A percentile compares a stretch with the other conserved stretches of the same genome.
phyloP scores from a whole-genome alignment of 64 coral and sea anemone genomes.

The Pocillopora damicornis region DNA sequence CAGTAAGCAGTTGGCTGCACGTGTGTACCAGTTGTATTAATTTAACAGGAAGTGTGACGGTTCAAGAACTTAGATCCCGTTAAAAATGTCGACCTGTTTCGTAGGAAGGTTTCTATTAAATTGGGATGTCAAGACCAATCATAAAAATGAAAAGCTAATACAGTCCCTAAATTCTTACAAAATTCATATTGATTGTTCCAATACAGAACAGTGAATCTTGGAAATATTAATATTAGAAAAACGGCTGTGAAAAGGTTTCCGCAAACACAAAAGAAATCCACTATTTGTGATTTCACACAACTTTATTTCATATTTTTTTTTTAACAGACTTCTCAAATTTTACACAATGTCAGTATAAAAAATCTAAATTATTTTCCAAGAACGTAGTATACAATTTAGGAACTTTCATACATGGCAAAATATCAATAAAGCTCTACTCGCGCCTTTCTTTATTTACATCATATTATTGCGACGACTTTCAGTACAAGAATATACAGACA shows the following conservation, averaged over 20 bases:
- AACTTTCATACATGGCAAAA: conserved; percentile 8
- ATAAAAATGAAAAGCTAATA: too few relatives aligned
- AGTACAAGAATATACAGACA: not conserved
- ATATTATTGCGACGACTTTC: not conserved
- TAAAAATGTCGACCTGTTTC: too few relatives aligned
- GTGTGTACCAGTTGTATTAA: too few relatives aligned
- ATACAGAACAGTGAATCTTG: too few relatives aligned
- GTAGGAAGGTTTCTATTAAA: too few relatives aligned
- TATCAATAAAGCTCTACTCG: conserved; percentile 15
- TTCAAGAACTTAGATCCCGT: too few relatives aligned
- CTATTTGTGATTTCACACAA: not conserved
- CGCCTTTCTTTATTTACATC: conserved; percentile 5
- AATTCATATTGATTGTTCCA: too few relatives aligned
- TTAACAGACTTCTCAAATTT: not conserved
- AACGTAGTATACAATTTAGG: conserved; percentile 21
- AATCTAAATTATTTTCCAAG: conserved; percentile 13
- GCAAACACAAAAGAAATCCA: not conserved
- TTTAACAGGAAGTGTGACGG: too few relatives aligned
- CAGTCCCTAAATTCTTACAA: too few relatives aligned
- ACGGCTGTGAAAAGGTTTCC: not conserved
- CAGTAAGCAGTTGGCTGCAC: too few relatives aligned
- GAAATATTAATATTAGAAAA: too few relatives aligned
- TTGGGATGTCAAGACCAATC: too few relatives aligned
- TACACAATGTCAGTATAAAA: conserved; percentile 25
- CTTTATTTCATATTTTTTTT: conserved; percentile 14